Percentiles rank a stretch among this genome's conserved stretches.
phyloP scores from a whole-genome alignment of 2,888 invertebrate genomes.

The Adineta ricciae region DNA sequence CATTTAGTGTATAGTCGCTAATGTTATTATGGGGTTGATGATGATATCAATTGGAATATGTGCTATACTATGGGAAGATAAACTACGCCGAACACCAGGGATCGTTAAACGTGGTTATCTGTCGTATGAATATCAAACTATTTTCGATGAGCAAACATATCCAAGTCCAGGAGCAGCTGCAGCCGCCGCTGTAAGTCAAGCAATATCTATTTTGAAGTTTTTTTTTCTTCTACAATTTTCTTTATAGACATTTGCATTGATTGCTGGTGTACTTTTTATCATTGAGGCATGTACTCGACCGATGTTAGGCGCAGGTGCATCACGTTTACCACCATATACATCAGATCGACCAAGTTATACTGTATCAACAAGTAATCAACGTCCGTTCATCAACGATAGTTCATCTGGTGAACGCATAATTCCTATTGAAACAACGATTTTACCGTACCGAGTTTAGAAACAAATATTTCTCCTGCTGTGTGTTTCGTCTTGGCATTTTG shows the following conservation, averaged over 20 bases:
- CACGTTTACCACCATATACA: background rate
- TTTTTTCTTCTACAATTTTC: background rate
- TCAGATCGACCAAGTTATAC: background rate
- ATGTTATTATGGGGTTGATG: conserved; percentile 6
- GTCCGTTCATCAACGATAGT: background rate
- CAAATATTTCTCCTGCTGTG: background rate
- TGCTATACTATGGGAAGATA: conserved; percentile 14
- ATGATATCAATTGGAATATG: conserved; percentile 14
- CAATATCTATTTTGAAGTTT: background rate
- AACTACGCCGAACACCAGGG: background rate
- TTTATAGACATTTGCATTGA: background rate
- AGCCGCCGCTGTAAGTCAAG: background rate
- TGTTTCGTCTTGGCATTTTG: background rate
- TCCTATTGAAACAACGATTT: background rate
- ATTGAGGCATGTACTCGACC: conserved; percentile 9
- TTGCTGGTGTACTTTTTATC: background rate
- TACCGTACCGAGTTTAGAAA: background rate
- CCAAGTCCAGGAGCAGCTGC: conserved; percentile 5
- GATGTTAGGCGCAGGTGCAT: background rate
- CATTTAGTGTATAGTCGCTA: background rate
- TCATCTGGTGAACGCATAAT: background rate
- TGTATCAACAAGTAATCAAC: background rate
- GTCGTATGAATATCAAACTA: background rate
- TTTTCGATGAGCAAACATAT: background rate
- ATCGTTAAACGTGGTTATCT: background rate